Evolutionary conservation across 2,113 vertebrate species (phyloP).

Genomic region (Paramisgurnus dabryanus): DNA sequence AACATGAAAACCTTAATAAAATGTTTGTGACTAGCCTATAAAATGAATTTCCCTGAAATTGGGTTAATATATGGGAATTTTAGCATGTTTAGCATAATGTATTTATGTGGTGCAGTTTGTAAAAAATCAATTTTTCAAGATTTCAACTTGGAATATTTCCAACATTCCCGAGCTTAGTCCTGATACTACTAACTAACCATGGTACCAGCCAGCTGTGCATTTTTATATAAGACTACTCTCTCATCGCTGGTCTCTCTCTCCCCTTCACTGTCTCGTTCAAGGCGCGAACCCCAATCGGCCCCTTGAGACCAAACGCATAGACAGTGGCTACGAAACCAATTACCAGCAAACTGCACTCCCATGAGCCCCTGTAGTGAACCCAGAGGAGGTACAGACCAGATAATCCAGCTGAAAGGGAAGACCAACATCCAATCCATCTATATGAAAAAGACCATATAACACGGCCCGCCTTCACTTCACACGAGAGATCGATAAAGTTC

Average conservation of each 20-base stretch:
- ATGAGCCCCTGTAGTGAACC: constrained; percentile 7
- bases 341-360: constrained; percentile 26
- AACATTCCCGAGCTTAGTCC: too few relatives aligned
- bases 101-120: too few relatives aligned
- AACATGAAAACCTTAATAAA: too few relatives aligned
- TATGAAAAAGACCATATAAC: background rate
- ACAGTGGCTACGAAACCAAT: constrained; percentile 32
- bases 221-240: background rate
- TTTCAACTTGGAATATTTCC: too few relatives aligned
- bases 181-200: background rate
- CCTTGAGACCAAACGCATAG: background rate
- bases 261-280: background rate
- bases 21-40: too few relatives aligned
- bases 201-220: background rate
- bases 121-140: too few relatives aligned
- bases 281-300: background rate
- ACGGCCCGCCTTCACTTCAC: background rate
- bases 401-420: constrained; percentile 5
- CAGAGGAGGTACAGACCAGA: background rate
- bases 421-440: background rate
- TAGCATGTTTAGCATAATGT: too few relatives aligned
- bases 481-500: constrained; percentile 10
- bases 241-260: background rate
- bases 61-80: too few relatives aligned
- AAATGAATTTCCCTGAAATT: too few relatives aligned